phyloP scores from a whole-genome alignment of 2,797 vertebrate genomes.

The Acrossocheilus wenchowensis region DNA sequence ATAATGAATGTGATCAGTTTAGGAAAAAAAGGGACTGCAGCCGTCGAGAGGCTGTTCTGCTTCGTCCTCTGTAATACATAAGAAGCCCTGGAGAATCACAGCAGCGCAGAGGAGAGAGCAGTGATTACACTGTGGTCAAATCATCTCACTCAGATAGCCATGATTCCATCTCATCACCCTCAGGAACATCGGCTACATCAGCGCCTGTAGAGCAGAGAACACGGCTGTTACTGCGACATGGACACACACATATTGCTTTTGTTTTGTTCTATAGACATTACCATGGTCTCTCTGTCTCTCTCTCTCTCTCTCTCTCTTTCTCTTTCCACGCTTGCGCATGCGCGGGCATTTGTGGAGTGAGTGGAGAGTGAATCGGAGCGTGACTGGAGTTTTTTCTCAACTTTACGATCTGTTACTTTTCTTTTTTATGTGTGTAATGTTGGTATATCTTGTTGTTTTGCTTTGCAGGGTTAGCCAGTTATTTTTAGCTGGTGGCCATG shows the following conservation, averaged over 20 bases:
- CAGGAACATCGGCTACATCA: conserved; percentile 23
- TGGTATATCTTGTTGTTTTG: neutral
- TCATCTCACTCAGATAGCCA: conserved; percentile 56
- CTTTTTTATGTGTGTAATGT: neutral
- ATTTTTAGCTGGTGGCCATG: no score
- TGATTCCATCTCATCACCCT: conserved; percentile 50
- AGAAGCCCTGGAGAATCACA: conserved; percentile 50
- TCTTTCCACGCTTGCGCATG: neutral
- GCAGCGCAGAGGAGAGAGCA: conserved; percentile 37
- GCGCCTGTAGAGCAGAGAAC: conserved; percentile 10
- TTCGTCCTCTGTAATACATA: conserved; percentile 25
- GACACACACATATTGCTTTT: neutral
- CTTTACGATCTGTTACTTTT: neutral
- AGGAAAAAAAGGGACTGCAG: conserved; percentile 20
- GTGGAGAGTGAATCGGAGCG: neutral
- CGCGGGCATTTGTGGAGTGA: neutral
- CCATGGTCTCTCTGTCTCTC: no score
- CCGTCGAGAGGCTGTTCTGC: conserved; percentile 9
- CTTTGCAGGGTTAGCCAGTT: no score
- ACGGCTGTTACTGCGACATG: neutral
- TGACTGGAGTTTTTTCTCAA: neutral
- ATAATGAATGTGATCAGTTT: conserved; percentile 51
- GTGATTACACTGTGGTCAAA: conserved; percentile 57
- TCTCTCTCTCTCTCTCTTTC: no score
- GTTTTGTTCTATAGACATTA: neutral